Evolutionary conservation across 2,888 invertebrate genomes (phyloP), one percentile per base, ranked within the genome.

Genomic region (Scaptomyza polygonia): DNA sequence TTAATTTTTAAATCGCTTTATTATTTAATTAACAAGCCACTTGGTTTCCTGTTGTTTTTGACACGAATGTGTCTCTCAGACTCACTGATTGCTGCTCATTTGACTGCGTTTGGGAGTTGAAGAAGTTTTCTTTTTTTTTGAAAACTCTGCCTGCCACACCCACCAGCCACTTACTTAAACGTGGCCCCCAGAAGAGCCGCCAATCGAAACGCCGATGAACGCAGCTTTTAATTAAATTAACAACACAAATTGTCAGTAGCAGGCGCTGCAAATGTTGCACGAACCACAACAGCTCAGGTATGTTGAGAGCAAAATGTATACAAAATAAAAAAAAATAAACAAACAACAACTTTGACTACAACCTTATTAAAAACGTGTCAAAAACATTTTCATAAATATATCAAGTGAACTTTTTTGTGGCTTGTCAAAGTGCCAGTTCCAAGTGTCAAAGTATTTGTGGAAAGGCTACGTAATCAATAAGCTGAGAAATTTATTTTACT

Each of bases 311-410:
- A 32, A 32, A 21, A 18, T 34, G n/a, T 2, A 48, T 32, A 16
- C 34, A 27, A 47, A 29, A 39, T 21, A 39, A 39, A 59, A 29
- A 39, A 25, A 51, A 29, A 42, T 47, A 36, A 44, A 39, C 47
- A 44, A 56, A 54, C 43, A 49, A 45, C 29, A 63, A 21, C 29
- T 45, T 32, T 36, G 65, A 57, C 63, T 16, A 16, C 63, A 86
- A 84, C 62, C 83, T 84, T 84, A 84, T 84, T 84, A 84, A 84
- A 84, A 84, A 84, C 77, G 88, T 84, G 83, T 87, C 83, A 84
- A 71, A 82, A 87, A 87, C 83, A 84, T 87, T 84, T 87, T 83
- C 84, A 77, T 80, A 86, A 81, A 86, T 86, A 81, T 77, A 86
- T 79, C 80, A 81, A 83, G 65, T 74, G 67, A 86, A 83, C 72